phyloP scores from a whole-genome alignment of 1,140 invertebrate species.

The Panulirus ornatus region DNA sequence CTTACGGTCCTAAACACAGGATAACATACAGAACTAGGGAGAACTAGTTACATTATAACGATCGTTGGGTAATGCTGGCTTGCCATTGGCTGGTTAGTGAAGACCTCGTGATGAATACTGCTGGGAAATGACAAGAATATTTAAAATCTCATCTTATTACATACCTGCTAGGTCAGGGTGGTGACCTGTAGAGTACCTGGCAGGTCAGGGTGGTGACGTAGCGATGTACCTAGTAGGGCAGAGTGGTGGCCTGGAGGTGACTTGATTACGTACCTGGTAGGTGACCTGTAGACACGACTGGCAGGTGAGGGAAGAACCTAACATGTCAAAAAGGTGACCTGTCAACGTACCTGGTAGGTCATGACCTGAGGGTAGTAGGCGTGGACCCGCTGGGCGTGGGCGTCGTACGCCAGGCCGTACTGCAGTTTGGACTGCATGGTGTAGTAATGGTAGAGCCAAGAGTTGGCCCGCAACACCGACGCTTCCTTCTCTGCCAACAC shows the following conservation, averaged over 20 bases:
- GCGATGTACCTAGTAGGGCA: too few species aligned
- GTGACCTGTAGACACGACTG: slow-evolving; percentile 23
- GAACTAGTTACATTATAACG: too few species aligned
- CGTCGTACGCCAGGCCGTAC: slow-evolving; percentile 87
- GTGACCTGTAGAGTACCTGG: not conserved
- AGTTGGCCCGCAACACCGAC: slow-evolving; percentile 92
- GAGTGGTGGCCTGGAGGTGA: not conserved
- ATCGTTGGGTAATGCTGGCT: too few species aligned
- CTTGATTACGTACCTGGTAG: slow-evolving; percentile 1
- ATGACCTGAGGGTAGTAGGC: slow-evolving; percentile 76
- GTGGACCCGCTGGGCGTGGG: slow-evolving; percentile 74
- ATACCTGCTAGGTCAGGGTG: too few species aligned
- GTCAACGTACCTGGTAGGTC: slow-evolving; percentile 61
- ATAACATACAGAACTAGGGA: too few species aligned
- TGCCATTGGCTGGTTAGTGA: too few species aligned
- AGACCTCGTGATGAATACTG: too few species aligned
- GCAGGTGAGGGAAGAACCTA: not conserved
- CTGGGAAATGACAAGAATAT: too few species aligned
- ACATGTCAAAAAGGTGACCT: not conserved
- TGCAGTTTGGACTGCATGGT: slow-evolving; percentile 95
- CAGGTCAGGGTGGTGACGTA: not conserved
- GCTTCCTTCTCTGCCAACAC: slow-evolving; percentile 93
- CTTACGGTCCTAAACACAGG: too few species aligned
- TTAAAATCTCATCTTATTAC: too few species aligned
- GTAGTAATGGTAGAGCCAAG: slow-evolving; percentile 96